Conservation (phyloP, 1,140 invertebrate genomes). For the Protaetia brevitarsis region DNA sequence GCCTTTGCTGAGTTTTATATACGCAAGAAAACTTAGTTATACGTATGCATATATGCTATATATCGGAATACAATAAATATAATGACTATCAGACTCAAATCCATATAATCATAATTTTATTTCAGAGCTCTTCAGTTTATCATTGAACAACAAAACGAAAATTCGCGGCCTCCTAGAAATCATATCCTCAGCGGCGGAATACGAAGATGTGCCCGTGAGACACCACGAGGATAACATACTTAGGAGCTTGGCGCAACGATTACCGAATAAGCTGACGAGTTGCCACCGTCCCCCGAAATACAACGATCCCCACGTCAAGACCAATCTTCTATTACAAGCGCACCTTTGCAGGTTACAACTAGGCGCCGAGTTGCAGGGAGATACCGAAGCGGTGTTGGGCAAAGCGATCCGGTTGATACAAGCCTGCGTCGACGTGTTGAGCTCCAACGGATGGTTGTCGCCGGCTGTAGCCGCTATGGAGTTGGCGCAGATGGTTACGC, state of each 20-base stretch:
- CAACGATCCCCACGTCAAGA: slow-evolving; percentile 97
- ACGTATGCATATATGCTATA: too few species aligned
- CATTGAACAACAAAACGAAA: slow-evolving; percentile 96
- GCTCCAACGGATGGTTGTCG: slow-evolving; percentile 96
- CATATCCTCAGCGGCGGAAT: slow-evolving; percentile 96
- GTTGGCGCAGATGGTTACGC: slow-evolving; percentile 98
- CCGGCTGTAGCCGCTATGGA: slow-evolving; percentile 99
- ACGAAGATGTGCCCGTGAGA: slow-evolving; percentile 89
- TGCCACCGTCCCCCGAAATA: slow-evolving; percentile 58
- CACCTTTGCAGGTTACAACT: slow-evolving; percentile 93
- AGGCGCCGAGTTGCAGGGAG: slow-evolving; percentile 93
- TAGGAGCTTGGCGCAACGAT: slow-evolving; percentile 71
- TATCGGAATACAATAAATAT: too few species aligned
- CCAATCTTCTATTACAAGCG: slow-evolving; percentile 93
- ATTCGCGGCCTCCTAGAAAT: slow-evolving; percentile 96
- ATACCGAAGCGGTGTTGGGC: slow-evolving; percentile 87
- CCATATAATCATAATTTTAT: too few species aligned
- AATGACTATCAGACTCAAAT: too few species aligned
- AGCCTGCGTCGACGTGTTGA: slow-evolving; percentile 97
- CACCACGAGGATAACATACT: slow-evolving; percentile 93
- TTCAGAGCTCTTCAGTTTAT: slow-evolving; percentile 93
- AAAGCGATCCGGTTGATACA: slow-evolving; percentile 92
- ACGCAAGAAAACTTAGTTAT: too few species aligned
- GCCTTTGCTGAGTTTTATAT: too few species aligned
- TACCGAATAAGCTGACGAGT: slow-evolving; percentile 75